Conservation (phyloP, 2,888 invertebrate genomes). For the Cosmia trapezina region DNA sequence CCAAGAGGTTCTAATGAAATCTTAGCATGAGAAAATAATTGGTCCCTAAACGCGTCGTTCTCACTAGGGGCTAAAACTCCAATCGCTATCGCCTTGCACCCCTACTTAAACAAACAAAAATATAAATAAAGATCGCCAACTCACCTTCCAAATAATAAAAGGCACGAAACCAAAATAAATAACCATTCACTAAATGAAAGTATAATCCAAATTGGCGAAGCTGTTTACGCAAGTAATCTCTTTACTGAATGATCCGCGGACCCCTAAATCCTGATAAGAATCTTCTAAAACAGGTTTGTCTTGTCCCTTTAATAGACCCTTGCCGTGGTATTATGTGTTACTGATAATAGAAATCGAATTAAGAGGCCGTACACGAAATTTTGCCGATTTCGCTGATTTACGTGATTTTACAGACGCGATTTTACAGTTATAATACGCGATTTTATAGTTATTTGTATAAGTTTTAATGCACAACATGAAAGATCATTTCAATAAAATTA, state of each 20-base stretch:
- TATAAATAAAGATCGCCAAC: conserved; percentile 28
- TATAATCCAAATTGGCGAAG: conserved; percentile 64
- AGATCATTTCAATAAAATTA: too few species aligned
- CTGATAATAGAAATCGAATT: conserved; percentile 54
- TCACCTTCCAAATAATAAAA: conserved; percentile 51
- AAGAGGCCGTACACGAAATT: too few species aligned
- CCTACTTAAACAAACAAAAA: conserved; percentile 30
- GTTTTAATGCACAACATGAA: too few species aligned
- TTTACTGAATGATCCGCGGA: conserved; percentile 54
- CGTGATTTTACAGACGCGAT: too few species aligned
- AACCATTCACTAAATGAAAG: conserved; percentile 45
- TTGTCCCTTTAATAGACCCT: conserved; percentile 51
- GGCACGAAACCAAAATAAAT: conserved; percentile 53
- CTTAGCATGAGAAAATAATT: conserved; percentile 15
- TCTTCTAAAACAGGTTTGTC: conserved; percentile 51
- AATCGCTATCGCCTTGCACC: neutral
- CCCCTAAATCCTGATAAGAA: conserved; percentile 54
- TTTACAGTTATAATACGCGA: too few species aligned
- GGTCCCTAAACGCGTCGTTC: neutral
- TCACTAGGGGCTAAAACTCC: neutral
- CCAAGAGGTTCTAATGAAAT: neutral
- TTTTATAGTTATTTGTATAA: too few species aligned
- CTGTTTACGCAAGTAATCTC: conserved; percentile 63
- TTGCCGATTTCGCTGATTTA: too few species aligned
- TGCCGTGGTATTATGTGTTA: conserved; percentile 40